Evolutionary conservation across 2,113 vertebrate species (phyloP), one percentile per base, ranked within the genome.

Genomic region (Scomber colias): DNA sequence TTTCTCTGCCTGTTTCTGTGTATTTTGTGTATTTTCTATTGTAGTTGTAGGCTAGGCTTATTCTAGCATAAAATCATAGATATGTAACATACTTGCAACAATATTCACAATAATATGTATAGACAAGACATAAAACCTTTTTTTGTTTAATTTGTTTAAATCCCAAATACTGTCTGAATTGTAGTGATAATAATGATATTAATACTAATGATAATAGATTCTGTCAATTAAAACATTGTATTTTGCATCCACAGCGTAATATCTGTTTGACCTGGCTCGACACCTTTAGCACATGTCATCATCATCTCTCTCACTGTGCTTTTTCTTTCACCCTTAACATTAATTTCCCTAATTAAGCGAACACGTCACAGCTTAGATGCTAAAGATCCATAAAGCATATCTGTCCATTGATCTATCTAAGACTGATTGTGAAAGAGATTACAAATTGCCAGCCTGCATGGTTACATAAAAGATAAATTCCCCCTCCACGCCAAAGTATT

Each of bases 251-350:
- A 8, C 9, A 3, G 9, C 48, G 46, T 51, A 2, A 12, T 17
- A 13, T 27, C 24, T 44, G 3, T 24, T 12, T 59, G 45, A 60
- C 16, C 30, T 51, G 74, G 19, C 49, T 70, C 1, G 0, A 56
- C 61, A 78, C 31, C 70, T 85, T 83, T 77, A 60, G 35, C n/a
- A 40, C n/a, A 9, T 8, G 30, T 48, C 27, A 8, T 13, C 3
- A 3, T 53, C 11, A 17, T 44, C 16, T 62, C 10, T 55, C 21
- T 66, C 19, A 2, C n/a, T n/a, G 27, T 50, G 8, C 9, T 16
- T 55, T 72, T 64, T 48, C 27, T 45, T 0, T 70, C 46, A 79
- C 73, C 71, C 79, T 51, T 79, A 31, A 56, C 73, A 66, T 0
- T 65, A 15, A 72, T 68, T 49, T 53, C 8, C 11, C 21, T 59